A percentile compares a stretch with the other conserved stretches of the same genome.
Conservation (phyloP, 2,888 invertebrate species). For the Callinectes sapidus region DNA sequence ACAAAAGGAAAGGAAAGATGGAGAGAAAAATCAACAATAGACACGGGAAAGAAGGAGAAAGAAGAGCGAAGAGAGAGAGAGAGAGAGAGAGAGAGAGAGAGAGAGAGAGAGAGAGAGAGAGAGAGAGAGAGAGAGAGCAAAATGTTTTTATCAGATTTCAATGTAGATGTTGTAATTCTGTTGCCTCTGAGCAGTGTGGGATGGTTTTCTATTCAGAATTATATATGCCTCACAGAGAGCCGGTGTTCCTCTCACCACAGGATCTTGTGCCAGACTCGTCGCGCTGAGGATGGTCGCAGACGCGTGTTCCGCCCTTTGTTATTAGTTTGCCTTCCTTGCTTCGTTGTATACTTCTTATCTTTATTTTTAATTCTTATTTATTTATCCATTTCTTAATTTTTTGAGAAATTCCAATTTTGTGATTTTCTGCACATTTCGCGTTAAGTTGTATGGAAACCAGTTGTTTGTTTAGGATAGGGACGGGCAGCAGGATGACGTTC, state of each 20-base stretch:
- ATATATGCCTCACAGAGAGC: background rate
- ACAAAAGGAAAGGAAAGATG: too few relatives aligned
- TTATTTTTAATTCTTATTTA: background rate
- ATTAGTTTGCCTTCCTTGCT: too few relatives aligned
- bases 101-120: background rate
- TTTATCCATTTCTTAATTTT: background rate
- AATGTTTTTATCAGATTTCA: background rate
- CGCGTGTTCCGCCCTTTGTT: too few relatives aligned
- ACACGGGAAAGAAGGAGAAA: too few relatives aligned
- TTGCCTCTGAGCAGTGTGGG: background rate
- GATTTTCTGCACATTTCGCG: background rate
- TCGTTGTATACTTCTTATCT: too few relatives aligned
- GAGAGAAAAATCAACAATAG: too few relatives aligned
- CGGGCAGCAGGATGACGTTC: background rate
- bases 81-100: background rate
- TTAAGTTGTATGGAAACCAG: background rate
- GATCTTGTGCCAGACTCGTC: background rate
- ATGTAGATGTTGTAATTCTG: background rate
- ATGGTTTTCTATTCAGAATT: background rate
- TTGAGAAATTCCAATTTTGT: background rate
- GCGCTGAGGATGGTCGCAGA: background rate
- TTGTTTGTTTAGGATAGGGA: background rate
- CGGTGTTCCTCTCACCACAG: background rate
- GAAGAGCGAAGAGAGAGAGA: background rate
- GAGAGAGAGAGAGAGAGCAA: background rate